phyloP scores from a whole-genome alignment of 2,113 vertebrate species.

The Neolamprologus falcicula region DNA sequence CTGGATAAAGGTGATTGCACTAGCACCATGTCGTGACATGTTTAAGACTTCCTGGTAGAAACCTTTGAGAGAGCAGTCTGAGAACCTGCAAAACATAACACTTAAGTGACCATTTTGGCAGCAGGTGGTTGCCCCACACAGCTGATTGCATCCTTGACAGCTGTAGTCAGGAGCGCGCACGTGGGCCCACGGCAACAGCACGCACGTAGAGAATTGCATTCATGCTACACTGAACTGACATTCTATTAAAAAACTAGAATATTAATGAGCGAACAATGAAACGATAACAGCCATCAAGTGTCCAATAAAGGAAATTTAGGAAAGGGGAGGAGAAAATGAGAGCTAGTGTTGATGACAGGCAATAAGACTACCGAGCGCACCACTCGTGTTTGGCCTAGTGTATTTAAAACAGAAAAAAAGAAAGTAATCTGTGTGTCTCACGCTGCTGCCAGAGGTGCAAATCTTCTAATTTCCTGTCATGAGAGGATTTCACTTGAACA shows the following conservation, averaged over 20 bases:
- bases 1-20: not conserved
- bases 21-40: not conserved
- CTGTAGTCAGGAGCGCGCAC: not conserved
- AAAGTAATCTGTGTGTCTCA: not conserved
- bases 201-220: not conserved
- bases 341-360: not conserved
- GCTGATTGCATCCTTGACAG: not conserved
- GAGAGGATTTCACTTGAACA: not conserved
- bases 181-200: not conserved
- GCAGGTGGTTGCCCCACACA: not conserved
- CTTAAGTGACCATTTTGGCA: not conserved
- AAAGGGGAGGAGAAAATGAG: not conserved
- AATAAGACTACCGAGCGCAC: not conserved
- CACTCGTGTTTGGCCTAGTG: not conserved
- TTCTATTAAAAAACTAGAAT: not conserved
- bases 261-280: not conserved
- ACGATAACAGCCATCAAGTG: not conserved
- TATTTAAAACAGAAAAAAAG: not conserved
- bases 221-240: not conserved
- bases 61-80: not conserved
- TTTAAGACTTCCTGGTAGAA: not conserved
- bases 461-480: not conserved
- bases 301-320: not conserved
- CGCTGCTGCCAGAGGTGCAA: not conserved
- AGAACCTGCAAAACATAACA: not conserved